Conservation (phyloP, 1,140 invertebrate genomes). For the Hermetia illucens region DNA sequence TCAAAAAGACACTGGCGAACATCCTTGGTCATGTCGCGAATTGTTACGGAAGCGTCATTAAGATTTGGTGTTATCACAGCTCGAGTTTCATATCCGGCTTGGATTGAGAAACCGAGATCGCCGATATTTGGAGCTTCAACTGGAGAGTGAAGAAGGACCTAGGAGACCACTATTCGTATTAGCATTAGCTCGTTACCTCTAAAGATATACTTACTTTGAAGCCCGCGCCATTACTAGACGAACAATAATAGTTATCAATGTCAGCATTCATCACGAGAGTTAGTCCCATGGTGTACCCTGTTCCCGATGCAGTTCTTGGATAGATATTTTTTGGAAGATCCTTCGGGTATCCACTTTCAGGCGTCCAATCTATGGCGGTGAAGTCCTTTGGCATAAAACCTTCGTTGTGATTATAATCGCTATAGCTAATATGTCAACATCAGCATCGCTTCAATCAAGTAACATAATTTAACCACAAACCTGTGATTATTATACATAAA, state of each 20-base stretch:
- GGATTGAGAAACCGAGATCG: slow-evolving; percentile 52
- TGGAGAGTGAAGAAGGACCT: slow-evolving; percentile 50
- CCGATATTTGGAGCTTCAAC: slow-evolving; percentile 61
- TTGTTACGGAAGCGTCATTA: slow-evolving; percentile 39
- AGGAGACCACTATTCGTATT: too few relatives aligned
- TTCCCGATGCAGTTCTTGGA: not conserved
- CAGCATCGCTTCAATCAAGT: too few relatives aligned
- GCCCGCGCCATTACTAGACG: slow-evolving; percentile 51
- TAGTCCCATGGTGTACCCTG: slow-evolving; percentile 47
- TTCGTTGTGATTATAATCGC: too few relatives aligned
- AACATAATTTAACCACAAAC: too few relatives aligned
- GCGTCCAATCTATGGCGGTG: too few relatives aligned
- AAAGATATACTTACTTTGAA: not conserved
- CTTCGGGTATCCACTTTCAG: not conserved
- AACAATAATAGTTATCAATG: slow-evolving; percentile 52
- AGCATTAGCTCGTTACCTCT: too few relatives aligned
- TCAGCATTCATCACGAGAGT: slow-evolving; percentile 49
- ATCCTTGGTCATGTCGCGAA: slow-evolving; percentile 41
- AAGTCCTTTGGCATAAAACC: too few relatives aligned
- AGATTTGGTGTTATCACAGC: slow-evolving; percentile 50
- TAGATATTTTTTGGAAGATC: too few relatives aligned
- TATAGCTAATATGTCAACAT: too few relatives aligned
- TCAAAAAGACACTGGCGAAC: slow-evolving; percentile 60
- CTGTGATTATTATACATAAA: too few relatives aligned
- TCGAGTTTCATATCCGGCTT: slow-evolving; percentile 50